Percentiles rank a stretch among this genome's conserved stretches.
Evolutionary conservation across 2,113 vertebrate genomes (phyloP).

Genomic region (Symphodus melops): DNA sequence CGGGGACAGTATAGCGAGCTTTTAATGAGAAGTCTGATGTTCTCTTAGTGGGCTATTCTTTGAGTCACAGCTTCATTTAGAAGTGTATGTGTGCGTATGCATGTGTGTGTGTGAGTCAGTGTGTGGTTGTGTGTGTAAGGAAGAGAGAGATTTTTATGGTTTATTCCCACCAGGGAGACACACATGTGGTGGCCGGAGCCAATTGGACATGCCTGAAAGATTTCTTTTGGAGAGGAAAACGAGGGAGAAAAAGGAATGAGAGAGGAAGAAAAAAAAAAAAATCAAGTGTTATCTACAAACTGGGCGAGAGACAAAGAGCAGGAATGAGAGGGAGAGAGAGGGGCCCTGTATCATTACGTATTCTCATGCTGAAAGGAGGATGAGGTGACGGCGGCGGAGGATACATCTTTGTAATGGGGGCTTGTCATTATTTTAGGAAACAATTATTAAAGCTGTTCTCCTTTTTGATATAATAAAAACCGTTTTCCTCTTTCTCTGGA

Average conservation of each 20-base stretch:
- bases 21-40: conserved; percentile 75
- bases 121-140: not conserved
- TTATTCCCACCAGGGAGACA: conserved; percentile 64
- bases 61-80: conserved; percentile 72
- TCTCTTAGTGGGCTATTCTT: conserved; percentile 67
- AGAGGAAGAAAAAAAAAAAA: conserved; percentile 3
- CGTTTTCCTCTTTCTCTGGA: not conserved
- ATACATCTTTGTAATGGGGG: conserved; percentile 47
- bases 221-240: conserved; percentile 59
- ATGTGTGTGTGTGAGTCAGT: conserved; percentile 19
- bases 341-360: conserved; percentile 50
- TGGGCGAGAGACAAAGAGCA: conserved; percentile 23
- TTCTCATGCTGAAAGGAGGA: conserved; percentile 31
- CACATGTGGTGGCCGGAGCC: conserved; percentile 70
- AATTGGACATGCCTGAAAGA: conserved; percentile 80
- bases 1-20: conserved; percentile 46
- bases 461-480: conserved; percentile 37
- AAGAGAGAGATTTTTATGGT: conserved; percentile 56
- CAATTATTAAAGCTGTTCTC: conserved; percentile 36
- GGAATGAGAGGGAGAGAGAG: conserved; percentile 25
- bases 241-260: not conserved
- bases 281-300: conserved; percentile 33
- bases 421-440: conserved; percentile 46
- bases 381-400: conserved; percentile 27
- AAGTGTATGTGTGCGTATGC: conserved; percentile 8